Evolutionary conservation across 2,888 invertebrate species (phyloP), one percentile per base, ranked within the genome.

Genomic region (Ennomos quercinarius): DNA sequence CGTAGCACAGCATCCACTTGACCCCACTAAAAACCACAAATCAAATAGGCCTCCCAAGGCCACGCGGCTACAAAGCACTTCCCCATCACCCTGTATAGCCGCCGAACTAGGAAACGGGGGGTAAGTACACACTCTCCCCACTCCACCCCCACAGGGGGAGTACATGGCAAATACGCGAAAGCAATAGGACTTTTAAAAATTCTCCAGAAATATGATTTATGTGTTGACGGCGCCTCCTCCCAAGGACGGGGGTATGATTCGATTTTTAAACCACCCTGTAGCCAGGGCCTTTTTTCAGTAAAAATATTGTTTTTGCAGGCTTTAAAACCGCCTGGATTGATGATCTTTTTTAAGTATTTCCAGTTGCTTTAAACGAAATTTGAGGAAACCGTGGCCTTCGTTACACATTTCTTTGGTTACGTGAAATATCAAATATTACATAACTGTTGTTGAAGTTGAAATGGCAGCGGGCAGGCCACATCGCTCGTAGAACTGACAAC

Each of bases 161-260:
- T 91, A 92, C 92, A 92, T 92, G 89, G 91, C 92, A 92, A 92
- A 92, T 92, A 92, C 92, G 91, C 92, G 92, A 92, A 92, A 92
- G 92, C 92, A 92, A 92, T 91, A 92, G 92, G 92, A 92, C 91
- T 92, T 92, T 92, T 92, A 92, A 92, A 92, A 92, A 91, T 92
- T 91, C 91, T 91, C 91, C 88, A 90, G 91, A 92, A 92, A 92
- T 92, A 92, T 92, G 92, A 92, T 92, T 92, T 92, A 92, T 92
- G 90, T 92, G 92, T 92, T 91, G 92, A 91, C 91, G 91, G 90
- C 81, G 87, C 86, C 84, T 85, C 84, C 83, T 82, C 83, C 84
- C 90, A 91, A 91, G 91, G 91, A 81, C 90, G 91, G 83, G 81
- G 82, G 89, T 83, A 86, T 91, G 90, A 91, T 91, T 91, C 91